Evolutionary conservation across 2,113 vertebrate species (phyloP).

Genomic region (Ptilonorhynchus violaceus): DNA sequence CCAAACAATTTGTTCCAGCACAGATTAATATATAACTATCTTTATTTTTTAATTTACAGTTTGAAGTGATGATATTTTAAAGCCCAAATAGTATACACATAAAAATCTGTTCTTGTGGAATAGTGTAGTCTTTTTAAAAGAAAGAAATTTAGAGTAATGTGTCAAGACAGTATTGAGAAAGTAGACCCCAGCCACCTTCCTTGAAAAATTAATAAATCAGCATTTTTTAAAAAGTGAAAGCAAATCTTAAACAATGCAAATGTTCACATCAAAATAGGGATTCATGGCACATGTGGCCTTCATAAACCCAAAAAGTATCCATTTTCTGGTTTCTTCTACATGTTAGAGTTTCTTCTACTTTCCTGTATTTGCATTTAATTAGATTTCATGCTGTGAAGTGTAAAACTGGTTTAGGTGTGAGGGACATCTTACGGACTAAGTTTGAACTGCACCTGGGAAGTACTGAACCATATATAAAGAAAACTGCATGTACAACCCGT

Average conservation of each 20-base stretch:
- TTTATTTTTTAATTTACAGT: background rate
- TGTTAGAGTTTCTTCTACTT: background rate
- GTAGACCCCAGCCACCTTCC: background rate
- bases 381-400: background rate
- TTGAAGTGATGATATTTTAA: background rate
- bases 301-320: background rate
- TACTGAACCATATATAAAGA: background rate
- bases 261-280: background rate
- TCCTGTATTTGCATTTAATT: background rate
- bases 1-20: background rate
- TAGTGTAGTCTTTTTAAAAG: background rate
- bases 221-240: background rate
- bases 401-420: background rate
- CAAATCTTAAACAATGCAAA: background rate
- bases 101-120: background rate
- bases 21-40: background rate
- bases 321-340: background rate
- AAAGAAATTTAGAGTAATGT: background rate
- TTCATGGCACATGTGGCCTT: rapidly evolving
- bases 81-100: background rate
- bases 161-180: background rate
- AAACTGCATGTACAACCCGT: background rate
- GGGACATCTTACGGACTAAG: background rate
- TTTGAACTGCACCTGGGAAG: background rate
- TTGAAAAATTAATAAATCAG: background rate